A percentile compares a stretch with the other conserved stretches of the same genome.
phyloP scores from a whole-genome alignment of 2,888 invertebrate species.

The Flexamia atlantica region DNA sequence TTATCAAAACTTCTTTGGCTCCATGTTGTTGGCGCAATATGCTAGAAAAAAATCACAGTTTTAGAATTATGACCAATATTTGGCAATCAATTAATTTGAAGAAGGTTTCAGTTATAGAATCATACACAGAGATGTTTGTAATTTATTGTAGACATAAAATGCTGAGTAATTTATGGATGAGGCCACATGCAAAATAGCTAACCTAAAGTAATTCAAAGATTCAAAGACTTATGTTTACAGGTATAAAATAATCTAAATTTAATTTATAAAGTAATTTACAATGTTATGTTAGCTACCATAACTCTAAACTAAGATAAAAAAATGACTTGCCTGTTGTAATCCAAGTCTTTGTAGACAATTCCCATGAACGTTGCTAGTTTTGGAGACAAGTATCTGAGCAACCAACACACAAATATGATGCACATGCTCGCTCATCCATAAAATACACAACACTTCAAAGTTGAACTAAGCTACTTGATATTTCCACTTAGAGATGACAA shows the following conservation, averaged over 20 bases:
- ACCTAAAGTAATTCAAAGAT: not conserved
- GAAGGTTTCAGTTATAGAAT: no score
- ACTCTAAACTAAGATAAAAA: conserved; percentile 13
- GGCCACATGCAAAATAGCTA: not conserved
- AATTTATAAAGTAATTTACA: not conserved
- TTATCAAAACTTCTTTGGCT: no score
- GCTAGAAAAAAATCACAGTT: no score
- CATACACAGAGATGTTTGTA: not conserved
- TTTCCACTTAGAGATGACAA: not conserved
- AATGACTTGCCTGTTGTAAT: conserved; percentile 71
- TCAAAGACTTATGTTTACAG: not conserved
- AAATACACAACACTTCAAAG: conserved; percentile 28
- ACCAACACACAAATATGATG: conserved; percentile 26
- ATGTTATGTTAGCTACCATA: not conserved
- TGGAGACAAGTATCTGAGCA: conserved; percentile 71
- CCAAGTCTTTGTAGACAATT: conserved; percentile 71
- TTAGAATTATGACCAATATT: no score
- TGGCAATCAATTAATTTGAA: no score
- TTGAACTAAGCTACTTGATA: not conserved
- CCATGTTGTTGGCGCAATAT: no score
- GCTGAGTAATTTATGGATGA: conserved; percentile 43
- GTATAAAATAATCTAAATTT: not conserved
- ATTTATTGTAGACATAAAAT: not conserved
- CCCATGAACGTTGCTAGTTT: conserved; percentile 72
- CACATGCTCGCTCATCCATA: conserved; percentile 43